Evolutionary conservation across 37 sponge, comb jelly and placozoan species (phyloP), one percentile per base, ranked within the genome.

Genomic region (Bolinopsis microptera): DNA sequence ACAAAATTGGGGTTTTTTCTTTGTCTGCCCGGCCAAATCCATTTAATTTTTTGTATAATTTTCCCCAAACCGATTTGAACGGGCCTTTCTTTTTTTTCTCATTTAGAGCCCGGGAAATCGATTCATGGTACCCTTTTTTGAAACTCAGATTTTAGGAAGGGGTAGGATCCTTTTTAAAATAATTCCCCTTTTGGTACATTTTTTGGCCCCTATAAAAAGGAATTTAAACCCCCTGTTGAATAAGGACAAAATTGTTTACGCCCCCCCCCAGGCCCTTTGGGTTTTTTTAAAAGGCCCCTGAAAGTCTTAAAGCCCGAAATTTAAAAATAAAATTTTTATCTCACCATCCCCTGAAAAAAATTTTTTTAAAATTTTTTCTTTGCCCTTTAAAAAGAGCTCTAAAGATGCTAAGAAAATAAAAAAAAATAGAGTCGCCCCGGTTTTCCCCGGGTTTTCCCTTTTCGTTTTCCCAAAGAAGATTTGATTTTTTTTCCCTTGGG

Each of bases 21-120:
- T 97, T 96, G 21, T 97, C 99, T 16, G 97, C 94, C 35, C 99
- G 95, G 0, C 99, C 99, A 0, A n/a, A 97, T 98, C 2, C 99
- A 93, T 0, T 97, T 97, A 28, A 98, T 97, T 21, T 97, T 95
- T 75, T 98, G 99, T 22, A 98, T 97, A 70, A 97, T 97, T 92
- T 98, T 96, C 37, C 96, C 96, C 76, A 97, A 95, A 36, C 94
- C 86, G 18, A 34, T 32, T 36, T 36, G 1, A 9, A 77, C 37
- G 28, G 80, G 80, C 80, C 80, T 34, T 35, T 32, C 33, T 34
- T 77, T 36, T 77, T 32, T 1, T 36, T 36, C 13, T 13, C 80
- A 21, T 77, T 77, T 32, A 77, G 32, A 77, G 80, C 80, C 33
- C 16, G 1, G 2, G 80, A 34, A 35, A 34, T 36, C 21, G 1